Evolutionary conservation across 2,888 invertebrate species (phyloP).

Genomic region (Polylopha cassiicola): DNA sequence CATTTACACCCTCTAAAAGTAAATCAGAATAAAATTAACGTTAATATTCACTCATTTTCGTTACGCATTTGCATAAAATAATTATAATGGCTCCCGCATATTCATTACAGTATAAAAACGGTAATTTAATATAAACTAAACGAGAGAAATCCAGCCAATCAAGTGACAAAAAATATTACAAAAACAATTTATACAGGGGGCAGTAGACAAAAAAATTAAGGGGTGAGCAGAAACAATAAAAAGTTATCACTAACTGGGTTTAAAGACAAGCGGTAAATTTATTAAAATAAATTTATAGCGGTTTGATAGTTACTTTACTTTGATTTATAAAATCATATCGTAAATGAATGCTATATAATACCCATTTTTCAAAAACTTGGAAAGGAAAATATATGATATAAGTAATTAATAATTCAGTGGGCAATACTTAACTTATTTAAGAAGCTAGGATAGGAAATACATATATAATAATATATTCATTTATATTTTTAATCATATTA

Average conservation of each 20-base stretch:
- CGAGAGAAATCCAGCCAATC: slow-evolving; percentile 70
- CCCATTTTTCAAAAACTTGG: too few relatives aligned
- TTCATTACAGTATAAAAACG: slow-evolving; percentile 68
- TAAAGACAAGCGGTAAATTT: slow-evolving; percentile 67
- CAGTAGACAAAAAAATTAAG: slow-evolving; percentile 49
- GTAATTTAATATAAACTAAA: slow-evolving; percentile 77
- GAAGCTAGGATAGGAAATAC: too few relatives aligned
- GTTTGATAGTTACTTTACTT: too few relatives aligned
- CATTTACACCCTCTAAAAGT: too few relatives aligned
- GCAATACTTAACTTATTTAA: too few relatives aligned
- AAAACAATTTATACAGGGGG: slow-evolving; percentile 50
- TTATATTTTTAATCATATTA: too few relatives aligned
- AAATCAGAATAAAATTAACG: slow-evolving; percentile 43
- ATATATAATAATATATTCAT: too few relatives aligned
- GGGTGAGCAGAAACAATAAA: slow-evolving; percentile 64
- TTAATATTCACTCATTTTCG: slow-evolving; percentile 64
- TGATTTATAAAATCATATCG: too few relatives aligned
- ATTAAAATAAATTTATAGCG: slow-evolving; percentile 60
- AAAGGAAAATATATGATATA: too few relatives aligned
- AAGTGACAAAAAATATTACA: slow-evolving; percentile 52
- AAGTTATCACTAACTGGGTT: slow-evolving; percentile 65
- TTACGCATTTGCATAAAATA: slow-evolving; percentile 55
- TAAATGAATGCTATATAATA: too few relatives aligned
- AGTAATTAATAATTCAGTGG: too few relatives aligned
- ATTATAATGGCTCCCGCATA: slow-evolving; percentile 64